These are phyloP conservation scores for Hypolimnas misippus DNA, from an alignment of 2,888 invertebrate genomes.

Conservation along the genomic window DNA sequence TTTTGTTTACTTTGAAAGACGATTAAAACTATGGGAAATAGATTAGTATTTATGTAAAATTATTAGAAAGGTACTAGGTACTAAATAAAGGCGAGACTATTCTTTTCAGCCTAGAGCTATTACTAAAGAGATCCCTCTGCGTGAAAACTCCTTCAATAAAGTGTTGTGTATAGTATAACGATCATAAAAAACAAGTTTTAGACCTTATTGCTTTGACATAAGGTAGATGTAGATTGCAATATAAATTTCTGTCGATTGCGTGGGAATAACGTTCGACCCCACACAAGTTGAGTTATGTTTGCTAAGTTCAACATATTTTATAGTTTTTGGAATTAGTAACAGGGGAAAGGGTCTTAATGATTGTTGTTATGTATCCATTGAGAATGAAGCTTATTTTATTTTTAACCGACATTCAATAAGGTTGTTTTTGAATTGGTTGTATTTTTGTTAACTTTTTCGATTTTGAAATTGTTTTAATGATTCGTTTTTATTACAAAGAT, in stretches of 20 bases:
- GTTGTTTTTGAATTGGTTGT: too few species aligned
- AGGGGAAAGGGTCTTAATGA: constrained; percentile 10
- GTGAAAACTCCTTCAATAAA: constrained; percentile 24
- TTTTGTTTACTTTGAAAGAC: too few species aligned
- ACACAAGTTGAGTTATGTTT: constrained; percentile 22
- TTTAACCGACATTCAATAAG: not conserved
- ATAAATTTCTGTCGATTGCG: constrained; percentile 22
- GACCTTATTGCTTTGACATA: constrained; percentile 14
- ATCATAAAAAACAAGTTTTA: constrained; percentile 10
- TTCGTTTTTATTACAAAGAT: too few species aligned
- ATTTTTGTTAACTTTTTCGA: too few species aligned
- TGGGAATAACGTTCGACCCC: constrained; percentile 26
- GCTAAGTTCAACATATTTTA: constrained; percentile 25
- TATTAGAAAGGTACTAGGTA: too few species aligned
- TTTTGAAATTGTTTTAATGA: too few species aligned
- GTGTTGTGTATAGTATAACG: constrained; percentile 25
- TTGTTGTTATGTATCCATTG: constrained; percentile 14
- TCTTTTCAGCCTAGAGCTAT: constrained; percentile 3
- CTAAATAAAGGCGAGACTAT: too few species aligned
- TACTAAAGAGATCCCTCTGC: constrained; percentile 20
- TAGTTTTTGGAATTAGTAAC: constrained; percentile 28
- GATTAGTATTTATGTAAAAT: too few species aligned
- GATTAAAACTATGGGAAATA: too few species aligned
- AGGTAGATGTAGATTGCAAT: not conserved
- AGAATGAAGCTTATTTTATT: not conserved